Evolutionary conservation across 1,140 invertebrate genomes (phyloP), one percentile per base, ranked within the genome.

Genomic region (Trachelipus rathkii): DNA sequence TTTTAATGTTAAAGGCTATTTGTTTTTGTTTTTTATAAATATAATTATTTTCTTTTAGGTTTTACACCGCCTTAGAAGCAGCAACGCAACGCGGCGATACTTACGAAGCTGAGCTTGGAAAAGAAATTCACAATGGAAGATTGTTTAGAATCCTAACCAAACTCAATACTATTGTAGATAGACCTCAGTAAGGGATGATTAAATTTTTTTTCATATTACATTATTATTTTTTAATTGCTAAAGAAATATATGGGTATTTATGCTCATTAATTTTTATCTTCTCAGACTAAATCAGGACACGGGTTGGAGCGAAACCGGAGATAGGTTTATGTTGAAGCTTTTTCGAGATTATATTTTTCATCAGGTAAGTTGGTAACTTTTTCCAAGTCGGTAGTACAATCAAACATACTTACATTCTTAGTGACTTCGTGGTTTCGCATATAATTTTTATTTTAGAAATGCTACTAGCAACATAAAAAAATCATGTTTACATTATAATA

Each of bases 321-420:
- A 97, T 86, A 89, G 96, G 70, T 99, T 98, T 86, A 93, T 99
- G 92, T 87, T 99, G 85, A 99, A 99, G 88, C 86, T 99, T 82
- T 99, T 98, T 87, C 89, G 97, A 79, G 97, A 99, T 87, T 97
- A 97, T 85, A 86, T 99, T 76, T 98, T 99, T 87, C 97, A 99
- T 88, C 91, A 93, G 84, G 82, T 82, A 53, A 76, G 78, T 73
- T 24, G 10, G 24, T 15, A 70, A 11, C 8, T 71, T 19, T 24
- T 33, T 2, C 13, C 24, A 19, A 60, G 7, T 5, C 10, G 8
- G n/a, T 23, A 24, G 1, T 60, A 23, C 10, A 60, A 4, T 1
- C 50, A 19, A 8, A 23, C 2, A 21, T 72, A n/a, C n/a, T n/a
- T n/a, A n/a, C n/a, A n/a, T 46, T 72, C 8, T 24, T 44, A 72